Evolutionary conservation across 2,113 vertebrate genomes (phyloP), one percentile per base, ranked within the genome.

Genomic region (Erythrocercus mccallii): DNA sequence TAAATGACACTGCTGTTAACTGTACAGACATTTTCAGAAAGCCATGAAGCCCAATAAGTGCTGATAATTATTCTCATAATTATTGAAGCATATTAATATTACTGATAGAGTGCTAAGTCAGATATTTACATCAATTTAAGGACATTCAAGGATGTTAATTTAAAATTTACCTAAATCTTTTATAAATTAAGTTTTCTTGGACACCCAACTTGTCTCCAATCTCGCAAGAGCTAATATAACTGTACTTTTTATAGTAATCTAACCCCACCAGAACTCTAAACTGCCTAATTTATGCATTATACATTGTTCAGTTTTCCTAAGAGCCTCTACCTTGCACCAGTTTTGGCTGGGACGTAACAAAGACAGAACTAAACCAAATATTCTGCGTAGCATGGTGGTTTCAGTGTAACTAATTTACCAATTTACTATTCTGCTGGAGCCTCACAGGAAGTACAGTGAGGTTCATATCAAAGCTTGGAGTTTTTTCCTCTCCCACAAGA

Each of bases 131-230:
- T 35, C n/a, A 71, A 31, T 69, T 80, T 77, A 40, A 65, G 37
- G 58, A 54, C 21, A 60, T 58, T 68, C 0, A 0, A 65, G 31
- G 25, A 81, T 0, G 0, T 47, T 40, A 47, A 74, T 68, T 18
- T 79, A 31, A 77, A 77, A 68, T 66, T 19, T 35, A 69, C 24
- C 2, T 5, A 24, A 51, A 3, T 31, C 13, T n/a, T 12, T 8
- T 15, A 61, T 16, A n/a, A 68, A 73, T 62, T 54, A 35, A 53
- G 17, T 47, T 44, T 60, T 85, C 15, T 40, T 69, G 31, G 61
- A 33, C 9, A 90, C 33, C 31, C 17, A 19, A 10, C 54, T 81
- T 47, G 56, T 47, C 21, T 30, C 19, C 19, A 81, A 8, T 13
- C 22, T 38, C 60, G 13, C 44, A 72, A 79, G 57, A 76, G 35